Evolutionary conservation across 2,113 vertebrate species (phyloP).

Genomic region (human): GRCh38 chr1:182100501-182101000

Average conservation of each 20-base stretch:
- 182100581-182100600: too few relatives aligned
- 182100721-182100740: neutral
- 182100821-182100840: neutral
- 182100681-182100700: neutral
- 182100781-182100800: neutral
- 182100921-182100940: neutral
- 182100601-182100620: neutral
- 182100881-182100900: neutral
- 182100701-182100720: neutral
- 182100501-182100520: too few relatives aligned
- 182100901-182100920: neutral
- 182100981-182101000: neutral
- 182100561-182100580: too few relatives aligned
- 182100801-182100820: neutral
- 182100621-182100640: neutral
- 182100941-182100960: neutral
- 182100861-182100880: neutral
- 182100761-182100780: neutral
- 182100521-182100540: too few relatives aligned
- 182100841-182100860: neutral
- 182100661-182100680: neutral
- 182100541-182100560: rapidly evolving
- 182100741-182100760: neutral
- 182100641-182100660: neutral
- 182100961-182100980: neutral